phyloP scores from a whole-genome alignment of 2,888 invertebrate genomes.

The Gryllus longicercus region DNA sequence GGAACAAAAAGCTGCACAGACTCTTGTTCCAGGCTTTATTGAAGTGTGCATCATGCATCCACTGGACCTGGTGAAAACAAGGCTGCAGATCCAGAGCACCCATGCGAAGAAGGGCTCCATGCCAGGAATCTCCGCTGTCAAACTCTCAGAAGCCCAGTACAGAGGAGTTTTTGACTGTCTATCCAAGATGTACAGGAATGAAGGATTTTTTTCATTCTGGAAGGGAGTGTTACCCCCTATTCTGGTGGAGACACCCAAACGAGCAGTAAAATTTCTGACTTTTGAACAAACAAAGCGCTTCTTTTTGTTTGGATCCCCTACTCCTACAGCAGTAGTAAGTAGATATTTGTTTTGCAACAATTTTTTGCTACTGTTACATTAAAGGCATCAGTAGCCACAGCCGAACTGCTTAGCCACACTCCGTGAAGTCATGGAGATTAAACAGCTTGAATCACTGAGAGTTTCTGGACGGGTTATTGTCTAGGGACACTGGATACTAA shows the following conservation, averaged over 20 bases:
- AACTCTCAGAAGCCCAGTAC: constrained; percentile 59
- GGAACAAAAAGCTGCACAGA: too few relatives aligned
- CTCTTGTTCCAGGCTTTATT: constrained; percentile 62
- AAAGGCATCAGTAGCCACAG: too few relatives aligned
- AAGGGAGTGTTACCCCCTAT: constrained; percentile 93
- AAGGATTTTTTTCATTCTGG: constrained; percentile 83
- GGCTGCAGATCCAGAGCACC: constrained; percentile 68
- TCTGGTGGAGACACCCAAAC: constrained; percentile 89
- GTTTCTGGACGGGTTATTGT: too few relatives aligned
- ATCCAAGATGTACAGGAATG: constrained; percentile 79
- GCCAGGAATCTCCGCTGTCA: constrained; percentile 37
- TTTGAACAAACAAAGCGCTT: constrained; percentile 90
- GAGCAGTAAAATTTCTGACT: constrained; percentile 90
- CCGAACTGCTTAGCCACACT: too few relatives aligned
- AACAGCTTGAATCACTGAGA: too few relatives aligned
- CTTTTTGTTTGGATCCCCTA: constrained; percentile 72
- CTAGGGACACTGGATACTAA: too few relatives aligned
- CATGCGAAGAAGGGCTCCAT: constrained; percentile 33
- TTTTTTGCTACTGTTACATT: too few relatives aligned
- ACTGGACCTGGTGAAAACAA: constrained; percentile 87
- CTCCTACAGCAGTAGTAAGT: constrained; percentile 73
- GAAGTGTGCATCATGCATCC: constrained; percentile 97
- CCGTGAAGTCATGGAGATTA: too few relatives aligned
- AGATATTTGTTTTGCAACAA: constrained; percentile 30
- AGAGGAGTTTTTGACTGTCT: constrained; percentile 82